phyloP scores from a whole-genome alignment of 2,113 vertebrate species.

The Aldabrachelys gigantea region DNA sequence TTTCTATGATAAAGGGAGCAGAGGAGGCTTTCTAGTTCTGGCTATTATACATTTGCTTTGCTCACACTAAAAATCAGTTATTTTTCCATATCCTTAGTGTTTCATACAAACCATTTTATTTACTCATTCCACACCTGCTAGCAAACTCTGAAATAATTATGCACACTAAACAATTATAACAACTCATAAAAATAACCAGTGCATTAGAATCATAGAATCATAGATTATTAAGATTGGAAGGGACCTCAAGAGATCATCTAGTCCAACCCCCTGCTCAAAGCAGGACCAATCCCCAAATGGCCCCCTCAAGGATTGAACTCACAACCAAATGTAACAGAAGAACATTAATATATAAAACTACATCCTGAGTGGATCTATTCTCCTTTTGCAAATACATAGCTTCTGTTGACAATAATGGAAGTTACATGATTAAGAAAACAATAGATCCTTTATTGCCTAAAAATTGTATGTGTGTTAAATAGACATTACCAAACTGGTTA shows the following conservation, averaged over 20 bases:
- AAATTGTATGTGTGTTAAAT: slow-evolving; percentile 23
- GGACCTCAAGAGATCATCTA: too few relatives aligned
- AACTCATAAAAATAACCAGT: slow-evolving; percentile 71
- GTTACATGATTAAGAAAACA: slow-evolving; percentile 38
- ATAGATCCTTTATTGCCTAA: slow-evolving; percentile 39
- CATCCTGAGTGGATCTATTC: slow-evolving; percentile 60
- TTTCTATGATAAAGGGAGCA: not conserved
- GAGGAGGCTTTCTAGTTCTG: not conserved
- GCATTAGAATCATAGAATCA: slow-evolving; percentile 38
- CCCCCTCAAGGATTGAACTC: too few relatives aligned
- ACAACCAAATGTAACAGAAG: slow-evolving; percentile 28
- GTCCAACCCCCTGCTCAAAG: too few relatives aligned
- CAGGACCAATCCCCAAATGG: too few relatives aligned
- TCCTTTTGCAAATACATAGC: slow-evolving; percentile 44
- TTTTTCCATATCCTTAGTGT: slow-evolving; percentile 14
- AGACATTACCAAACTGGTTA: slow-evolving; percentile 47
- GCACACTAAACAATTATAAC: slow-evolving; percentile 69
- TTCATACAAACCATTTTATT: not conserved
- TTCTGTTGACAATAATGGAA: slow-evolving; percentile 65
- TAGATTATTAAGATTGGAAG: too few relatives aligned
- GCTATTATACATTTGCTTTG: not conserved
- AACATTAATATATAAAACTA: slow-evolving; percentile 65
- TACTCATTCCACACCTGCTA: slow-evolving; percentile 51
- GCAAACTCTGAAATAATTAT: slow-evolving; percentile 48
- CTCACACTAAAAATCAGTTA: not conserved